Base-by-base conservation (phyloP, 2,113 vertebrate genomes). In the Spea multiplicata region DNA sequence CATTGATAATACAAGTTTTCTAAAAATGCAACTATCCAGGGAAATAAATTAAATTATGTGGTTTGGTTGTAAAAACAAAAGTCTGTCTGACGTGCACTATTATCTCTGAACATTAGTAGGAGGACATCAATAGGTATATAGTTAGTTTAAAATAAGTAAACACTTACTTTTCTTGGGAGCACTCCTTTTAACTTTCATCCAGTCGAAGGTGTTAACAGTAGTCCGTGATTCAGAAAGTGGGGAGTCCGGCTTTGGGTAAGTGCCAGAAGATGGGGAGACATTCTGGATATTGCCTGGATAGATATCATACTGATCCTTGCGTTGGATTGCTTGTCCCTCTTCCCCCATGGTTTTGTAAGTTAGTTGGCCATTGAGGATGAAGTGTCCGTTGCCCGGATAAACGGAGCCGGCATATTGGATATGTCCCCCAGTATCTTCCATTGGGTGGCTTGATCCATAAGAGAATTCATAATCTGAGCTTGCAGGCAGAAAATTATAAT, bases 181-280 rank as follows among this genome's bases (percentile, higher is more conserved):
- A 70, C 86, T 91, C 86, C 90, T 90, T 84, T 91, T 92, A 81
- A 88, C 87, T 85, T 88, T 90, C 92, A 94, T 93, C 90, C 90
- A 91, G 79, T 89, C 90, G 83, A 91, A 89, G 44, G 87, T 88
- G 85, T 87, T 86, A 71, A 83, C 81, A 62, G 72, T 83, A 6
- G 70, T 82, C 62, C 71, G 66, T 64, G 83, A 83, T 62, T 86
- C 82, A 4, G 74, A 84, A 66, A 76, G 74, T 2, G 84, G 82
- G 14, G 87, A 84, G 74, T 52, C 62, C 6, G 83, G 71, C 66
- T 82, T 85, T 17, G 79, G 84, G 50, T 80, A 90, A 49, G 84
- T 17, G 17, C 85, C 87, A 0, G 78, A 84, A 61, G 81, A 84
- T 64, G 87, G 85, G 73, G 86, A 87, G 74, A 83, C 76, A 68